Evolutionary conservation across 2,113 vertebrate genomes (phyloP).

Genomic region (Myocastor coypus): DNA sequence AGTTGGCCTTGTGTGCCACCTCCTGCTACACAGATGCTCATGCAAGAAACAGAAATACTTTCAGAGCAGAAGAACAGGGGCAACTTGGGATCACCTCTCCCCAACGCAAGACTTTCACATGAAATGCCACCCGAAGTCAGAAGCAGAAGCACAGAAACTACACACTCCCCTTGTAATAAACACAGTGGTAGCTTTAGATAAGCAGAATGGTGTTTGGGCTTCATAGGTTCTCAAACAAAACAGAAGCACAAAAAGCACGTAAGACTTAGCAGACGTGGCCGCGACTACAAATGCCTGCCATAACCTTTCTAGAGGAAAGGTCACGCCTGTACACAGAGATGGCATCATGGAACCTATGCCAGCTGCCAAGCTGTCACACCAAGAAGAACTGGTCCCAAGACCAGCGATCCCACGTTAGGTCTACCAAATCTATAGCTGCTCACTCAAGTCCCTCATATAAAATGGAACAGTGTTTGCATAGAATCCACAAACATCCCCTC

Average conservation of each 20-base stretch:
- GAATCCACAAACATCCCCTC: neutral
- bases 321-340: fast-evolving
- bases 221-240: neutral
- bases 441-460: neutral
- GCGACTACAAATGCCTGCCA: fast-evolving
- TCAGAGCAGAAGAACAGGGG: neutral
- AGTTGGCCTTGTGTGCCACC: neutral
- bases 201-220: neutral
- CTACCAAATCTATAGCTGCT: neutral
- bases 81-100: neutral
- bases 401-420: neutral
- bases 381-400: neutral
- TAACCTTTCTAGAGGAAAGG: neutral
- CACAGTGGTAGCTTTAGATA: fast-evolving
- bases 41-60: neutral
- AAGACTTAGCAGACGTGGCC: neutral
- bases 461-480: neutral
- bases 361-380: neutral
- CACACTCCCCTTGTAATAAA: neutral
- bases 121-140: neutral
- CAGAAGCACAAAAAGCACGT: neutral
- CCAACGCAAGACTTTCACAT: neutral
- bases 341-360: neutral
- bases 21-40: neutral
- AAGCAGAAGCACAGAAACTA: neutral